phyloP scores from a whole-genome alignment of 1,140 invertebrate genomes.

The Atta texana region DNA sequence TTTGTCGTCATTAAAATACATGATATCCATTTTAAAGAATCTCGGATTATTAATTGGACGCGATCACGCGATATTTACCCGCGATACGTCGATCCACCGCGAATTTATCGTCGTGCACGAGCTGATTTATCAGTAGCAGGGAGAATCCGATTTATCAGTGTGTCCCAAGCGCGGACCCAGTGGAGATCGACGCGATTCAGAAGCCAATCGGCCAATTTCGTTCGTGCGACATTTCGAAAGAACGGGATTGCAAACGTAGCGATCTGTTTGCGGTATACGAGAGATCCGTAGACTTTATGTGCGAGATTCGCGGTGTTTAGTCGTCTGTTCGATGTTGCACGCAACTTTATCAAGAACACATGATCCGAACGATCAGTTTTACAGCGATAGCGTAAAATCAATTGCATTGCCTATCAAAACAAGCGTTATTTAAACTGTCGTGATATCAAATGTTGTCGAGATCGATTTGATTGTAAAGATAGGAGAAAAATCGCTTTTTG shows the following conservation, averaged over 20 bases:
- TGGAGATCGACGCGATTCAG: slow-evolving; percentile 69
- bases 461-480: not conserved
- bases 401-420: not conserved
- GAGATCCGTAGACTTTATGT: slow-evolving; percentile 21
- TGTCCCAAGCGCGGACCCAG: slow-evolving; percentile 55
- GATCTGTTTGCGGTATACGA: slow-evolving; percentile 33
- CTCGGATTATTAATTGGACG: slow-evolving; percentile 73
- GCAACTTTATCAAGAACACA: slow-evolving; percentile 11
- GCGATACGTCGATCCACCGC: slow-evolving; percentile 69
- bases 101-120: slow-evolving; percentile 70
- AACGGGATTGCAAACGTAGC: slow-evolving; percentile 37
- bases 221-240: slow-evolving; percentile 55
- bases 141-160: slow-evolving; percentile 73
- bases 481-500: not conserved
- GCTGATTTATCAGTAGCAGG: slow-evolving; percentile 71
- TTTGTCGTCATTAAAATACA: slow-evolving; percentile 69
- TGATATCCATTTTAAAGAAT: slow-evolving; percentile 66
- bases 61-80: slow-evolving; percentile 77
- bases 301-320: not conserved
- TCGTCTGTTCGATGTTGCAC: not conserved
- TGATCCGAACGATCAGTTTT: slow-evolving; percentile 4
- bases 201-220: slow-evolving; percentile 70
- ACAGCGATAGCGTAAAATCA: not conserved
- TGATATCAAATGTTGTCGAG: not conserved
- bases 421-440: slow-evolving; percentile 2